Conservation (phyloP, 2,797 vertebrate genomes). For the Darevskia nairensis region DNA sequence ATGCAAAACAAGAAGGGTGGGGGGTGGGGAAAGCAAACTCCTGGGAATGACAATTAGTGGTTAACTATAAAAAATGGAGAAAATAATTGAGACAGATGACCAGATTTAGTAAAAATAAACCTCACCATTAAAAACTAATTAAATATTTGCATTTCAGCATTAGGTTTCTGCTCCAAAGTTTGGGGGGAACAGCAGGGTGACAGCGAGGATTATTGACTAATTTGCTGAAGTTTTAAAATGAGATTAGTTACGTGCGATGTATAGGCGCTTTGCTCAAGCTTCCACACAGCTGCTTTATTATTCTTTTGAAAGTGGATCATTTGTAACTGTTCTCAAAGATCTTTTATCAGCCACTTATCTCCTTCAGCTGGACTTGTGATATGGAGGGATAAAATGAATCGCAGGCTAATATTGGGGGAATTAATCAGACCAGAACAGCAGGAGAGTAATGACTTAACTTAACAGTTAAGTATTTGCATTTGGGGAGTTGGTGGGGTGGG, state of each 20-base stretch:
- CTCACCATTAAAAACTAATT: conserved; percentile 73
- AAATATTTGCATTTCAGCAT: conserved; percentile 75
- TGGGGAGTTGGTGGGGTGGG: conserved; percentile 47
- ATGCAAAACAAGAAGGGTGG: conserved; percentile 50
- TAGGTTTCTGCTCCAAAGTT: conserved; percentile 73
- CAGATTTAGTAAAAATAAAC: conserved; percentile 71
- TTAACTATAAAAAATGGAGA: conserved; percentile 68
- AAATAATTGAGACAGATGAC: conserved; percentile 72
- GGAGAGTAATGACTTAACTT: conserved; percentile 81
- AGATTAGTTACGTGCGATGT: conserved; percentile 70
- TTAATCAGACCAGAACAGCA: conserved; percentile 82
- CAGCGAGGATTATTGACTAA: conserved; percentile 77
- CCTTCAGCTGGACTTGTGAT: conserved; percentile 81
- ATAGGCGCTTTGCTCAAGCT: conserved; percentile 65
- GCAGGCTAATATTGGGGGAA: conserved; percentile 83
- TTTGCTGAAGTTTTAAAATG: conserved; percentile 73
- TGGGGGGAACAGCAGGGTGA: conserved; percentile 68
- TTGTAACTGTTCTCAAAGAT: conserved; percentile 80
- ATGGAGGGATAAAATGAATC: conserved; percentile 76
- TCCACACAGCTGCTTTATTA: conserved; percentile 72
- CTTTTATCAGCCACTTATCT: conserved; percentile 87
- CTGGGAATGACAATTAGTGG: conserved; percentile 60
- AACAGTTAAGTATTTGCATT: conserved; percentile 78
- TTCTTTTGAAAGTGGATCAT: conserved; percentile 78
- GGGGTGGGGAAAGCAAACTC: conserved; percentile 43